phyloP scores from a whole-genome alignment of 1,140 invertebrate genomes.

The Lucilia cuprina region DNA sequence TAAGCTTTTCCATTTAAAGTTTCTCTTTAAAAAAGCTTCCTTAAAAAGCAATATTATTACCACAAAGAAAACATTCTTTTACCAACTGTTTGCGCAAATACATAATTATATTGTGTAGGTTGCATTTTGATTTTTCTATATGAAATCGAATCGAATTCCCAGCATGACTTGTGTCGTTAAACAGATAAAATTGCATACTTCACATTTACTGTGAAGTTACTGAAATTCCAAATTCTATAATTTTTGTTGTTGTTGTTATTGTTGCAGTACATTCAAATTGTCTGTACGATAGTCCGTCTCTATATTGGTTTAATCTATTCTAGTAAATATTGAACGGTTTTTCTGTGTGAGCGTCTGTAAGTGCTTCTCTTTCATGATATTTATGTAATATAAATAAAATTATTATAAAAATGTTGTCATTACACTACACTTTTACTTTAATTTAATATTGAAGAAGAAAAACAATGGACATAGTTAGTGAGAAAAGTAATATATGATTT shows the following conservation, averaged over 20 bases:
- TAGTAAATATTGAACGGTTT: background rate
- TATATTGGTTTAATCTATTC: background rate
- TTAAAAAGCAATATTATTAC: too few relatives aligned
- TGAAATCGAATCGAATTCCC: conserved; percentile 31
- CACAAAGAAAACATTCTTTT: background rate
- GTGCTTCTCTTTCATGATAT: conserved; percentile 18
- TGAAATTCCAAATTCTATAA: background rate
- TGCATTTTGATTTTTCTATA: conserved; percentile 5
- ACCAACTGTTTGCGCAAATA: background rate
- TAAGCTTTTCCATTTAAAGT: too few relatives aligned
- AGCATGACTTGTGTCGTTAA: conserved; percentile 30
- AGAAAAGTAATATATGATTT: too few relatives aligned
- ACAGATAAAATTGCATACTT: conserved; percentile 31
- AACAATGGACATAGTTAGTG: background rate
- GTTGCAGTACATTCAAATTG: background rate
- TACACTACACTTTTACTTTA: conserved; percentile 18
- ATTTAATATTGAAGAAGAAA: background rate
- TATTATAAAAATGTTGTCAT: conserved; percentile 21
- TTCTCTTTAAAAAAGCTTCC: too few relatives aligned
- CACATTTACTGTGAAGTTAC: background rate
- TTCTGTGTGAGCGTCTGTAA: background rate
- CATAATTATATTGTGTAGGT: conserved; percentile 10
- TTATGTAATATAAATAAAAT: conserved; percentile 6
- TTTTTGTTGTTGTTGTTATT: too few relatives aligned
- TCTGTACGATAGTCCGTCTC: background rate